Evolutionary conservation across 2,888 invertebrate species (phyloP), one percentile per base, ranked within the genome.

Genomic region (Lymantria monacha): DNA sequence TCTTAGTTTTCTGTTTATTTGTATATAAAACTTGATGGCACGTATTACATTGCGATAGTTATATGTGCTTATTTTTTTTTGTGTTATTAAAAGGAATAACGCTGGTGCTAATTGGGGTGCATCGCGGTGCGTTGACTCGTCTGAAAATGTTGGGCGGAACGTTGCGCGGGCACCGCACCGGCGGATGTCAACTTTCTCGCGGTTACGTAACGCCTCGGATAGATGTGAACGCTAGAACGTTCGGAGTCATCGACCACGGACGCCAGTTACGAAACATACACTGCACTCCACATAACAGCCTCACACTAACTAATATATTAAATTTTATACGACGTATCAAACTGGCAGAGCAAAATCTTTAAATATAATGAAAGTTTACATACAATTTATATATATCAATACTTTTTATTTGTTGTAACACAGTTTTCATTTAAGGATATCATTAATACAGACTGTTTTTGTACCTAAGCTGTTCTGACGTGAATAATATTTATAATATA

Each of bases 201-300:
- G 59, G 80, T 90, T 89, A 82, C 88, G 87, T 81, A 89, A 90
- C 77, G 57, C n/a, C 10, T 41, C 72, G 73, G 81, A 78, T 84
- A 87, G 86, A 87, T 85, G 79, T 66, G 71, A 69, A 84, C 83
- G 81, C 89, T 87, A 83, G 88, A 89, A 89, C 85, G 83, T 90
- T 90, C 87, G 85, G 80, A 86, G 90, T 90, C 91, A 90, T 90
- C 91, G 91, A 90, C 91, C 90, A 90, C 85, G 80, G 80, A 70
- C 76, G 80, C 82, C 43, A 53, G 61, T 91, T 89, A 89, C 88
- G 89, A 88, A 88, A 89, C 79, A 42, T 22, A 53, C 69, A 68
- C 69, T 30, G 41, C 52, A 70, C 70, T 73, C 69, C 69, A 73
- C 72, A 75, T 73, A 51, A 55, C 56, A 61, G 74, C 79, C 74